Conservation (phyloP, 2,888 invertebrate genomes). For the Leptothorax acervorum region DNA sequence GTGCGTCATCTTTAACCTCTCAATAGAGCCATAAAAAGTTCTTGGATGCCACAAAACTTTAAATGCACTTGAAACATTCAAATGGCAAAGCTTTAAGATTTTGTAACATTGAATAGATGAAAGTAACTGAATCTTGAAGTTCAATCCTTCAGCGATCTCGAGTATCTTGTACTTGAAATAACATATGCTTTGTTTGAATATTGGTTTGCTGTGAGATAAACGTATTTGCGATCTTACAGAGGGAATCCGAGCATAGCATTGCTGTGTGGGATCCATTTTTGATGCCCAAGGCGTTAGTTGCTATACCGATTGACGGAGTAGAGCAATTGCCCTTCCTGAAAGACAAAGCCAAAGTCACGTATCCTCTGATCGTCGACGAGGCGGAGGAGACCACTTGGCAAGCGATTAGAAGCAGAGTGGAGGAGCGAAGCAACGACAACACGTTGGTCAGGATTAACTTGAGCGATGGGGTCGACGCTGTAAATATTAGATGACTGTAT, state of each 20-base stretch:
- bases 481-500: conserved; percentile 85
- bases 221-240: conserved; percentile 55
- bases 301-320: conserved; percentile 90
- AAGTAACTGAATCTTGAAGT: not conserved
- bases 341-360: conserved; percentile 84
- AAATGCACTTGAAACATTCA: not conserved
- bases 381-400: conserved; percentile 89
- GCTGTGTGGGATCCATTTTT: conserved; percentile 90
- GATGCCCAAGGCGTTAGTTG: conserved; percentile 91
- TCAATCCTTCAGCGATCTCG: not conserved
- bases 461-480: conserved; percentile 88
- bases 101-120: not conserved
- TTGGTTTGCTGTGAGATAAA: not conserved
- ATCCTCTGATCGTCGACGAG: conserved; percentile 88
- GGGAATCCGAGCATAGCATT: conserved; percentile 89
- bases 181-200: not conserved
- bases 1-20: conserved; percentile 82
- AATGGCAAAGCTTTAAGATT: not conserved
- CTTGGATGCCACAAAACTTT: not conserved
- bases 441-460: conserved; percentile 89
- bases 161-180: not conserved
- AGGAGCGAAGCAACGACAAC: conserved; percentile 88
- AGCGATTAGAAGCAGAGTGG: conserved; percentile 87
- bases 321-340: conserved; percentile 78
- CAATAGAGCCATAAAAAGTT: not conserved